Percentiles rank a stretch among this genome's conserved stretches.
Conservation (phyloP, 1,140 invertebrate genomes). For the Lepidurus packardi region DNA sequence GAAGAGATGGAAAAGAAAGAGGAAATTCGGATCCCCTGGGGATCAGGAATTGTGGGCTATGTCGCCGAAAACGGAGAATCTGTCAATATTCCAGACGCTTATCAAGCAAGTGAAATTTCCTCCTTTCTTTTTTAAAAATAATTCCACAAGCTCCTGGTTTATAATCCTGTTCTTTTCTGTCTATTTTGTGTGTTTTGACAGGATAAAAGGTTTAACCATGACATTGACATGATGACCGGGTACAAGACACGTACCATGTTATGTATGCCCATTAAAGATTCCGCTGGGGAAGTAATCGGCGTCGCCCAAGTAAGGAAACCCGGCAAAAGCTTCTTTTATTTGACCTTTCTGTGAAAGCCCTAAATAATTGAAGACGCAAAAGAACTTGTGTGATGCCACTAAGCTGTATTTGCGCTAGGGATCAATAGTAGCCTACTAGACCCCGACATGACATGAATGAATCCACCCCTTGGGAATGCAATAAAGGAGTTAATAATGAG, state of each 20-base stretch:
- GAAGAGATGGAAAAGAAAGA: constrained; percentile 86
- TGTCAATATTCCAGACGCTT: constrained; percentile 92
- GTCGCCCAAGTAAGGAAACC: constrained; percentile 69
- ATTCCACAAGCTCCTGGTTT: not conserved
- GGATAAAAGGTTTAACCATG: constrained; percentile 85
- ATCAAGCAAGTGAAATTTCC: constrained; percentile 61
- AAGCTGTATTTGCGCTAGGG: not conserved
- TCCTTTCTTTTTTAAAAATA: constrained; percentile 28
- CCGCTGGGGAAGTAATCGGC: constrained; percentile 86
- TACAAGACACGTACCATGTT: constrained; percentile 86
- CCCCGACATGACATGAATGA: not conserved
- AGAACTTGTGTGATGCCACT: not conserved
- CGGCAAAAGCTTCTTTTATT: not conserved
- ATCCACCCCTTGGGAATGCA: not conserved
- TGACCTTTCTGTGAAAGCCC: not conserved
- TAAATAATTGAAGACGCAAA: not conserved
- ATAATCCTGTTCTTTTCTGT: not conserved
- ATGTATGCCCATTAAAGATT: constrained; percentile 94
- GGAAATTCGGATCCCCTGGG: constrained; percentile 85
- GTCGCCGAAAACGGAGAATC: constrained; percentile 86
- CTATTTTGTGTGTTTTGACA: constrained; percentile 47
- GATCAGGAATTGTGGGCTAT: constrained; percentile 85
- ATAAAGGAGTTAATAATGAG: not conserved
- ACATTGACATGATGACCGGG: constrained; percentile 85
- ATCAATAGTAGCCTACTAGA: not conserved